Conservation (phyloP, 2,113 vertebrate species). For the Epinephelus fuscoguttatus region DNA sequence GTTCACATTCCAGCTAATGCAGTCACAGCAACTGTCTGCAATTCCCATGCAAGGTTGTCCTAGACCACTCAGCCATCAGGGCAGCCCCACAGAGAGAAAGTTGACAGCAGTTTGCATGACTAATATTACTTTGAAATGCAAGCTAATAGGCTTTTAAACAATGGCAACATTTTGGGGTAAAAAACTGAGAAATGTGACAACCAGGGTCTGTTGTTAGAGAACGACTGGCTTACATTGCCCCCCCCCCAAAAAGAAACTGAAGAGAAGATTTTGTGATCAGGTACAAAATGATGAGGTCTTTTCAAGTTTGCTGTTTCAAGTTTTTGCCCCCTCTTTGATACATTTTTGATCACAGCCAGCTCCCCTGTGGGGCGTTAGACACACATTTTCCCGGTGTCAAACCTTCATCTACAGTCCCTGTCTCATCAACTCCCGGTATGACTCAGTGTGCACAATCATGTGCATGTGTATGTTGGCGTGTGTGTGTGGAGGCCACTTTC, state of each 20-base stretch:
- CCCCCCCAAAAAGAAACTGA: conserved; percentile 1
- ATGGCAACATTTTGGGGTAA: conserved; percentile 23
- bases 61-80: conserved; percentile 47
- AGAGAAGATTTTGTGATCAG: conserved; percentile 54
- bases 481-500: conserved; percentile 7
- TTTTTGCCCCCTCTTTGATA: conserved; percentile 76
- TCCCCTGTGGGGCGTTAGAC: conserved; percentile 57
- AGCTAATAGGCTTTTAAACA: conserved; percentile 62
- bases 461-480: background rate
- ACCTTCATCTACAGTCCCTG: conserved; percentile 63
- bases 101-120: conserved; percentile 54
- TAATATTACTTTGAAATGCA: conserved; percentile 50
- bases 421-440: conserved; percentile 43
- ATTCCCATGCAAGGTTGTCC: conserved; percentile 44
- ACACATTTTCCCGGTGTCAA: conserved; percentile 67
- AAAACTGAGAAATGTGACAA: conserved; percentile 37
- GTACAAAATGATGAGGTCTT: conserved; percentile 68
- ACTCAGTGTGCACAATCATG: conserved; percentile 1
- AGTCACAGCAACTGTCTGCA: conserved; percentile 39
- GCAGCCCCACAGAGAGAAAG: conserved; percentile 42
- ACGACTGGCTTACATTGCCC: conserved; percentile 22
- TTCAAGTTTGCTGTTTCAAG: conserved; percentile 78
- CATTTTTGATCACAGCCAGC: conserved; percentile 79
- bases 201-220: conserved; percentile 4
- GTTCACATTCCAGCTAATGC: conserved; percentile 36